These are phyloP conservation scores for Virgularia gustaviana DNA, from an alignment of 92 coral and sea anemone species.

Conservation along the genomic window DNA sequence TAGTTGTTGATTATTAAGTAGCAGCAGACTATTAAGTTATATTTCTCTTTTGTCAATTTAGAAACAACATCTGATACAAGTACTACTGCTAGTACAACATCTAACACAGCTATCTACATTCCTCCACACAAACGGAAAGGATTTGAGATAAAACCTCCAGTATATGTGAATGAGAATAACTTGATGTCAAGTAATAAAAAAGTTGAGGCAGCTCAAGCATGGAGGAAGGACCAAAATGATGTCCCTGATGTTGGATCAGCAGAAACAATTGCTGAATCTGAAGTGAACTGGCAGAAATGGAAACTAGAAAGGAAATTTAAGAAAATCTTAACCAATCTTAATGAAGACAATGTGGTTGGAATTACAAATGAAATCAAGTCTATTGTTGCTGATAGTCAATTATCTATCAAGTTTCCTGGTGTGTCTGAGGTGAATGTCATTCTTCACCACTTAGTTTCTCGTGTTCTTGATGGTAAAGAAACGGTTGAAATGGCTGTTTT, in stretches of 20 bases:
- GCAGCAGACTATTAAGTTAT: no score
- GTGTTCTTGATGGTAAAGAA: conserved; percentile 61
- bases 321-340: conserved; percentile 56
- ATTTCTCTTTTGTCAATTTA: no score
- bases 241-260: no score
- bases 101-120: not conserved
- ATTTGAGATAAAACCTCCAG: conserved; percentile 13
- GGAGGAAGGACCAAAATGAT: no score
- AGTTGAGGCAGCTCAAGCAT: not conserved
- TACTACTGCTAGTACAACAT: no score
- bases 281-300: conserved; percentile 92
- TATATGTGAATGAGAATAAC: no score
- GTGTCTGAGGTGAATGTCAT: conserved; percentile 76
- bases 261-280: conserved; percentile 36
- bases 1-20: not conserved
- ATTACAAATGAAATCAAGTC: conserved; percentile 51
- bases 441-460: conserved; percentile 60
- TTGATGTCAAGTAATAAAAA: not conserved
- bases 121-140: conserved; percentile 37
- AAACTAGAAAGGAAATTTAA: conserved; percentile 78
- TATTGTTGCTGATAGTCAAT: conserved; percentile 59
- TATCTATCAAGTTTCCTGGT: conserved; percentile 77
- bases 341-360: conserved; percentile 43
- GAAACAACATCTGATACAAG: no score
- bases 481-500: conserved; percentile 60